A percentile compares a stretch with the other conserved stretches of the same genome.
Conservation (phyloP, 1,140 invertebrate genomes). For the Heliconius melpomene region DNA sequence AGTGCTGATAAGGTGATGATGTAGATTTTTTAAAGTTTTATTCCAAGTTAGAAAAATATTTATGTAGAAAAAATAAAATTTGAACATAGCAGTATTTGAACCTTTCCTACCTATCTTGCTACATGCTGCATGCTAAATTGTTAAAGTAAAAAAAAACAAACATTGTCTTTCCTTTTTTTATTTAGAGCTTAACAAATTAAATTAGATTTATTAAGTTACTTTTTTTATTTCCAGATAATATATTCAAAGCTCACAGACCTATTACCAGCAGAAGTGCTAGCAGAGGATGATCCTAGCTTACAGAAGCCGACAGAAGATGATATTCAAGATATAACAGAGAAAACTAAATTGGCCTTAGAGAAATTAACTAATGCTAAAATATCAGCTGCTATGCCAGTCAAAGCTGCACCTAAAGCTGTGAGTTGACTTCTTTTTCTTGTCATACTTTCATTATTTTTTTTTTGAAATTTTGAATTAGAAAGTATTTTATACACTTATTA, state of each 20-base stretch:
- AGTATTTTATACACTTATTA: too few relatives aligned
- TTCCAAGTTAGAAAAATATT: too few relatives aligned
- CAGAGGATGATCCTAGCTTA: constrained; percentile 94
- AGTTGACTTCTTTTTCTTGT: constrained; percentile 51
- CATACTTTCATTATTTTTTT: too few relatives aligned
- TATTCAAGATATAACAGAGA: constrained; percentile 93
- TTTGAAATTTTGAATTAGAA: too few relatives aligned
- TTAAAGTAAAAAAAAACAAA: too few relatives aligned
- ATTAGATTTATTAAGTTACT: too few relatives aligned
- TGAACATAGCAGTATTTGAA: too few relatives aligned
- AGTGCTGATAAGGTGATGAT: constrained; percentile 93
- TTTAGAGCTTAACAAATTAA: too few relatives aligned
- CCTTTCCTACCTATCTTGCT: too few relatives aligned
- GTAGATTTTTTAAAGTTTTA: neutral
- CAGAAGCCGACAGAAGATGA: constrained; percentile 93
- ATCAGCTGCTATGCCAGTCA: constrained; percentile 90
- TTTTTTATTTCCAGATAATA: constrained; percentile 86
- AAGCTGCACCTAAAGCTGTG: constrained; percentile 83
- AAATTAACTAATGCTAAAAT: constrained; percentile 95
- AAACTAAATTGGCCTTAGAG: constrained; percentile 91
- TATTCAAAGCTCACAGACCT: constrained; percentile 97
- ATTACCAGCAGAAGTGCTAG: constrained; percentile 94
- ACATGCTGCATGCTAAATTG: too few relatives aligned
- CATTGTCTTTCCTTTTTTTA: too few relatives aligned
- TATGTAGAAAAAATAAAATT: too few relatives aligned